phyloP scores from a whole-genome alignment of 2,797 vertebrate genomes.

The Sparus aurata region DNA sequence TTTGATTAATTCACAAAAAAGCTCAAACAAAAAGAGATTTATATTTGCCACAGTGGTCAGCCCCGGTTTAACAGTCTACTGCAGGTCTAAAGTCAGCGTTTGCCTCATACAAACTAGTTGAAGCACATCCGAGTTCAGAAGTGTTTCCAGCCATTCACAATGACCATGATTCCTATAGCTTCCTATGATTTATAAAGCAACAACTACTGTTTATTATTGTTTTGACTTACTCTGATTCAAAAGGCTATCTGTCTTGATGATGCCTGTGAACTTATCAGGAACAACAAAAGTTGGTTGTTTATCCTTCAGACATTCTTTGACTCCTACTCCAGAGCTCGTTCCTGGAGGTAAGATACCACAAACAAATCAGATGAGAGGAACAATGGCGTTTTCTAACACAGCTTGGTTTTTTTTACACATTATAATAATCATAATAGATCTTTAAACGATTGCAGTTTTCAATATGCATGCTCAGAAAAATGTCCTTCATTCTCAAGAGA shows the following conservation, averaged over 20 bases:
- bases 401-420: not conserved
- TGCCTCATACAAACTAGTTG: not conserved
- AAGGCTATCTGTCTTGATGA: fast-evolving
- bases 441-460: not conserved
- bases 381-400: not conserved
- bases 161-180: not conserved
- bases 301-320: fast-evolving
- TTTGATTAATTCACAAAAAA: too few relatives aligned
- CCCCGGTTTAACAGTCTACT: not conserved
- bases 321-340: fast-evolving
- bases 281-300: fast-evolving
- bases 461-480: not conserved
- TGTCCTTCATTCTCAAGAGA: not conserved
- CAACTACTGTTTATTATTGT: not conserved
- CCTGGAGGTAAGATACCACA: not conserved
- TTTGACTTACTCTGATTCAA: fast-evolving
- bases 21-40: too few relatives aligned
- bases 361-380: conserved; percentile 5
- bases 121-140: not conserved
- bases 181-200: not conserved
- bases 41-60: too few relatives aligned
- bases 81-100: not conserved
- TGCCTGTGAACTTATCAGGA: conserved; percentile 32
- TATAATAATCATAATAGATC: not conserved
- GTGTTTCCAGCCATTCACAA: not conserved